Evolutionary conservation across 2,113 vertebrate species (phyloP).

Genomic region (Ceyx cyanopectus): DNA sequence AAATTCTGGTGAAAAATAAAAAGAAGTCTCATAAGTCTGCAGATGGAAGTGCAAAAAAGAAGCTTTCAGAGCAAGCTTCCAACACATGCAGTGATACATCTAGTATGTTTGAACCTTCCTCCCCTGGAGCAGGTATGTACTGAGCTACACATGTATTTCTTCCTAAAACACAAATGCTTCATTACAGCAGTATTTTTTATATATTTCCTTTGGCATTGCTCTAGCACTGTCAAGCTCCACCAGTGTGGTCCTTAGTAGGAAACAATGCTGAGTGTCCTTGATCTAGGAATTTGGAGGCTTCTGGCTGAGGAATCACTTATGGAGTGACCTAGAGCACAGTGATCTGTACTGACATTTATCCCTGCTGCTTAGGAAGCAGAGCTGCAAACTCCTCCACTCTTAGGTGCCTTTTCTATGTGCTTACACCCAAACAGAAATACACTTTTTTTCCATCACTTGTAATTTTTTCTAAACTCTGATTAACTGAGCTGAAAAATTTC

Average conservation of each 20-base stretch:
- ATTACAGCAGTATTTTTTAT: neutral
- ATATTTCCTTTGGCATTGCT: neutral
- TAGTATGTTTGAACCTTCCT: constrained; percentile 93
- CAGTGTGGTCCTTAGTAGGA: neutral
- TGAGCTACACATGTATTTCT: neutral
- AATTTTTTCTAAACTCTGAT: constrained; percentile 12
- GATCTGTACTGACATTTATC: neutral
- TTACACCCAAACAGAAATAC: neutral
- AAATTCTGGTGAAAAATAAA: constrained; percentile 98
- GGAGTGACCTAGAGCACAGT: neutral
- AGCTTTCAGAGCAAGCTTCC: constrained; percentile 92
- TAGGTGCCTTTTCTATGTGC: neutral
- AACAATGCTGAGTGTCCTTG: accelerated
- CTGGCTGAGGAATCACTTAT: accelerated
- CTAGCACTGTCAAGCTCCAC: neutral
- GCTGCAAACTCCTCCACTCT: neutral
- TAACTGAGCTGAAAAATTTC: constrained; percentile 29
- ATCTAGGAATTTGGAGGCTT: neutral
- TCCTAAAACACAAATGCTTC: neutral
- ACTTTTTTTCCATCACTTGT: neutral
- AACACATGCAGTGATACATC: constrained; percentile 94
- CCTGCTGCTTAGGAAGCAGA: neutral
- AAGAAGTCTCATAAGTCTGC: constrained; percentile 94
- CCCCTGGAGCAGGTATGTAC: constrained; percentile 88
- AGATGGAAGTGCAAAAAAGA: constrained; percentile 91